Base-by-base conservation (phyloP, 2,888 invertebrate genomes). In the Nomada hirtipes region DNA sequence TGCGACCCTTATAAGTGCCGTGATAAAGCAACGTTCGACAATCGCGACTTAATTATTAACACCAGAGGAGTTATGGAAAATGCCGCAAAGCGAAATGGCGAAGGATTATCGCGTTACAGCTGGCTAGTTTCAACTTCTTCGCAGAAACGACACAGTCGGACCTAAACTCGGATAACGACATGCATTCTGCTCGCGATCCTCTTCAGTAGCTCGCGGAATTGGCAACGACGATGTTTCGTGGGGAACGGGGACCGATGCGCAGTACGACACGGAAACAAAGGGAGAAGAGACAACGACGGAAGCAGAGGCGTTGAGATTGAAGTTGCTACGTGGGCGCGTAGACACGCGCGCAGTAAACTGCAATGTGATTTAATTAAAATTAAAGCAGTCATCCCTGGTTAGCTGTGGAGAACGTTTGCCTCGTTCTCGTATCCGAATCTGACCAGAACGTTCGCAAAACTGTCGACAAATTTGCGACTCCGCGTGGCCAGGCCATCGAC, bases 321-420 rank as follows among this genome's bases (percentile, higher is more conserved):
- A 10, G 72, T n/a, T 57, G 50, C 42, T 36, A 73, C 15, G 53
- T 57, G 55, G 42, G 10, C n/a, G 23, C 57, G 4, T 11, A 23
- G 44, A 55, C 26, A 50, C 65, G 26, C 26, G 11, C 36, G 47
- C 44, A 59, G 71, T 72, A 78, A 83, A 85, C 73, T 81, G 70
- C 72, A 86, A 86, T 87, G 82, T 79, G 71, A 86, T 88, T 88
- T 88, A 88, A 88, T 88, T 88, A 88, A 88, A 88, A 84, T 69
- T 76, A 59, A 84, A 86, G 47, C 44, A 36, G 36, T 36, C 36
- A 36, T 36, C 36, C 7, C 36, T 7, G 36, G 36, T 36, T 36
- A 36, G 36, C 36, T 36, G 7, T 7, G 36, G 18, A n/a, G 23
- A 67, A 59, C 76, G 47, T 59, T 29, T 42, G 67, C 67, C 59